Percentiles rank a stretch among this genome's conserved stretches.
phyloP scores from a whole-genome alignment of 2,888 invertebrate genomes.

The Chrysodeixis includens region DNA sequence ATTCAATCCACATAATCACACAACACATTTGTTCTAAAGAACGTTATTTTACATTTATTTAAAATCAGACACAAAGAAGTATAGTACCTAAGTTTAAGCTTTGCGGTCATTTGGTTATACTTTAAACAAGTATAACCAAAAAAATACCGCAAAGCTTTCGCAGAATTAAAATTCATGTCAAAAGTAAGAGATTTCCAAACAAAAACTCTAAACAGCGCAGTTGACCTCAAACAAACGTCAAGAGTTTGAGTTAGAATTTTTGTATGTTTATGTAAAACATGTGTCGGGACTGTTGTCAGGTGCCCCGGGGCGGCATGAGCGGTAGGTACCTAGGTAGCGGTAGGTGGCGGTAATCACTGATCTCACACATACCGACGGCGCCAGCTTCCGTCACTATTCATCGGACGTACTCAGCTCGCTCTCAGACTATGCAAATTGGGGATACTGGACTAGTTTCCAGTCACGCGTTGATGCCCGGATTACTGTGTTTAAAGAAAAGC shows the following conservation, averaged over 20 bases:
- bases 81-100: too few species aligned
- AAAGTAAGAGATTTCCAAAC: neutral
- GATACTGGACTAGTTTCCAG: slow-evolving; percentile 2
- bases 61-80: too few species aligned
- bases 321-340: slow-evolving; percentile 12
- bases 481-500: neutral
- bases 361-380: slow-evolving; percentile 64
- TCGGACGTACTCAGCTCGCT: slow-evolving; percentile 15
- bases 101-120: too few species aligned
- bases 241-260: slow-evolving; percentile 6
- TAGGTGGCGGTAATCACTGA: slow-evolving; percentile 68
- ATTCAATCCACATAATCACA: too few species aligned
- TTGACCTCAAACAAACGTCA: neutral
- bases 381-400: slow-evolving; percentile 53
- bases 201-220: neutral
- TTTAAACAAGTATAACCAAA: too few species aligned
- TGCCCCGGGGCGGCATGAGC: slow-evolving; percentile 45
- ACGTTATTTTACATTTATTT: too few species aligned
- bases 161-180: neutral
- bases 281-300: slow-evolving; percentile 38
- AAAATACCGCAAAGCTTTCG: neutral
- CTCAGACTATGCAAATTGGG: slow-evolving; percentile 13
- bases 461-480: neutral
- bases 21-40: too few species aligned
- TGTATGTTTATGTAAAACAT: slow-evolving; percentile 16